Conservation (phyloP, 2,797 vertebrate species). For the Sarcoramphus papa region DNA sequence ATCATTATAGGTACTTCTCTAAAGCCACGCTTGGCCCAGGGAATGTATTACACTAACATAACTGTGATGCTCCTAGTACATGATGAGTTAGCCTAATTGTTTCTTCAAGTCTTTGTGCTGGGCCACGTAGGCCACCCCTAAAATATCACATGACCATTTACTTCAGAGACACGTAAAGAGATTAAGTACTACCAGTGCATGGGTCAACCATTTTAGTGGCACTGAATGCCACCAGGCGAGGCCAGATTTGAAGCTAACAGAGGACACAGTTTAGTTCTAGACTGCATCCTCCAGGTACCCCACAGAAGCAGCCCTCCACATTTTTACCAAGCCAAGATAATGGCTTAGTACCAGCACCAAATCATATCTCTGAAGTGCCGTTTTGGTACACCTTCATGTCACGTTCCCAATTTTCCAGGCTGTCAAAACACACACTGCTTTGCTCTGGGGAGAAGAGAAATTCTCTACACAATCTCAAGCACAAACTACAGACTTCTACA, state of each 20-base stretch:
- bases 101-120: background rate
- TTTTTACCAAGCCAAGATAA: background rate
- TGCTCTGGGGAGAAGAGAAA: background rate
- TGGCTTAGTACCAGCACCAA: background rate
- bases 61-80: background rate
- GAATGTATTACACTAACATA: background rate
- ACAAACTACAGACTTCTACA: background rate
- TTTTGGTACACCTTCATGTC: background rate
- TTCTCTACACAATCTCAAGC: background rate
- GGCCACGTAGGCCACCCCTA: background rate
- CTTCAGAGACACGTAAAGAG: background rate
- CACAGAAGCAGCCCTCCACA: background rate
- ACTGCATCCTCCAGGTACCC: background rate
- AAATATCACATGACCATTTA: background rate
- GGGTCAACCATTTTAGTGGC: background rate
- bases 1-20: background rate
- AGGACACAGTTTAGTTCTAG: background rate
- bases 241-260: background rate
- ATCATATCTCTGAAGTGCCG: background rate
- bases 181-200: background rate
- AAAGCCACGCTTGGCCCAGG: background rate
- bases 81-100: background rate
- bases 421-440: background rate
- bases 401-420: background rate
- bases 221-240: background rate